Conservation (phyloP, 2,888 invertebrate species). For the Diaperis boleti region DNA sequence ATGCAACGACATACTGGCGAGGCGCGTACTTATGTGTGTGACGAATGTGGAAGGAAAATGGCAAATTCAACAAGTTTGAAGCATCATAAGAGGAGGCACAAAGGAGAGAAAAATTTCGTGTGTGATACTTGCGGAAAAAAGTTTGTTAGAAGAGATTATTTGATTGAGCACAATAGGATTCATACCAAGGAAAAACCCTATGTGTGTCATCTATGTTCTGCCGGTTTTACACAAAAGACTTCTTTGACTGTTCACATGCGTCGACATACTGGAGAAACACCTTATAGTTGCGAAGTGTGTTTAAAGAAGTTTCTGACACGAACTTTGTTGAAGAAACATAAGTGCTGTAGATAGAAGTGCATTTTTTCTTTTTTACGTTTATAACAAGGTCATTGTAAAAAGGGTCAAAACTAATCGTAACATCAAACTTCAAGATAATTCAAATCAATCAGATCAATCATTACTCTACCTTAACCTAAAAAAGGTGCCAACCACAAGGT, state of each 20-base stretch:
- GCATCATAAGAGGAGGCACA: no score
- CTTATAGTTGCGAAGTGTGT: slow-evolving; percentile 66
- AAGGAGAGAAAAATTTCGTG: slow-evolving; percentile 58
- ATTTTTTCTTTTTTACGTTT: no score
- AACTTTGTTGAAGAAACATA: slow-evolving; percentile 54
- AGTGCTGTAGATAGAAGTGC: no score
- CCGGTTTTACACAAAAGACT: slow-evolving; percentile 69
- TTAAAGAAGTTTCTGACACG: slow-evolving; percentile 55
- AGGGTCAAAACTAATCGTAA: no score
- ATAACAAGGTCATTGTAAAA: no score
- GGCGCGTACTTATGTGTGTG: slow-evolving; percentile 48
- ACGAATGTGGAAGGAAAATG: slow-evolving; percentile 55
- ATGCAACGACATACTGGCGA: slow-evolving; percentile 58
- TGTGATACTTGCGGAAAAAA: slow-evolving; percentile 69
- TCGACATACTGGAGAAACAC: slow-evolving; percentile 67
- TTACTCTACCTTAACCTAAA: no score
- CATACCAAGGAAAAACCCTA: slow-evolving; percentile 70
- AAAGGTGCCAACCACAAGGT: no score
- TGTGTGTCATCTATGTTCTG: slow-evolving; percentile 69
- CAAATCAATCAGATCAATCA: no score
- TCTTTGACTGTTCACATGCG: slow-evolving; percentile 67
- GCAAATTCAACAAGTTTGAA: no score
- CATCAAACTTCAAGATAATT: no score
- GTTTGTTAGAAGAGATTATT: slow-evolving; percentile 61
- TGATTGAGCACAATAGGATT: slow-evolving; percentile 68